Percentiles rank a stretch among this genome's conserved stretches.
Conservation (phyloP, 2,888 invertebrate species). For the Shargacucullia verbasci region DNA sequence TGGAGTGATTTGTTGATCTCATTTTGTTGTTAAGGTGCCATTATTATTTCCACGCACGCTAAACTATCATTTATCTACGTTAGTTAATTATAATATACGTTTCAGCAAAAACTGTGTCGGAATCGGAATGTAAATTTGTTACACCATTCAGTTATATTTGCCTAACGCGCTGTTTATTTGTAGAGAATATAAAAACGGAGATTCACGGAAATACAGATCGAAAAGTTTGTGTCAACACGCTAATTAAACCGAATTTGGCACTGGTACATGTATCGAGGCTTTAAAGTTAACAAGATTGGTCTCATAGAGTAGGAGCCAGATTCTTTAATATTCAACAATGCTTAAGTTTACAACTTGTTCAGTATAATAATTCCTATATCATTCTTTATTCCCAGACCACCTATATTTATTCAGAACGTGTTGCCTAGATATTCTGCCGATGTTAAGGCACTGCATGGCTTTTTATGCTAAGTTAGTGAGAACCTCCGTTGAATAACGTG, state of each 20-base stretch:
- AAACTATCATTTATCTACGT: constrained; percentile 46
- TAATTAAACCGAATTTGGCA: constrained; percentile 30
- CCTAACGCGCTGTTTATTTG: constrained; percentile 33
- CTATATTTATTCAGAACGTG: constrained; percentile 44
- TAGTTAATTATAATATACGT: constrained; percentile 44
- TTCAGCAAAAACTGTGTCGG: constrained; percentile 33
- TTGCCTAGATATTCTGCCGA: constrained; percentile 33
- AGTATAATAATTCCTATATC: constrained; percentile 8
- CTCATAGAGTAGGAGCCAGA: background rate
- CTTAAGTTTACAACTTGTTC: background rate
- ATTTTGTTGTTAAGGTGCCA: constrained; percentile 37
- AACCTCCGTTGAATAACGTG: constrained; percentile 43
- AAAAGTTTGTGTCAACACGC: constrained; percentile 5
- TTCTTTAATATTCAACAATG: background rate
- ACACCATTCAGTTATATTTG: constrained; percentile 10
- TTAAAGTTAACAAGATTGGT: constrained; percentile 7
- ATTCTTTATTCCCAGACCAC: constrained; percentile 31
- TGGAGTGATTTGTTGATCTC: constrained; percentile 45
- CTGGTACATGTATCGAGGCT: background rate
- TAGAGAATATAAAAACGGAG: constrained; percentile 4
- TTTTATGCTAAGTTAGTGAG: constrained; percentile 53
- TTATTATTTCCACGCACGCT: constrained; percentile 36
- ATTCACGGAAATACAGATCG: background rate
- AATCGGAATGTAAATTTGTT: constrained; percentile 40
- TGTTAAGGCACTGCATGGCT: constrained; percentile 50